Evolutionary conservation across 1,140 invertebrate genomes (phyloP), one percentile per base, ranked within the genome.

Genomic region (Caerostris extrusa): DNA sequence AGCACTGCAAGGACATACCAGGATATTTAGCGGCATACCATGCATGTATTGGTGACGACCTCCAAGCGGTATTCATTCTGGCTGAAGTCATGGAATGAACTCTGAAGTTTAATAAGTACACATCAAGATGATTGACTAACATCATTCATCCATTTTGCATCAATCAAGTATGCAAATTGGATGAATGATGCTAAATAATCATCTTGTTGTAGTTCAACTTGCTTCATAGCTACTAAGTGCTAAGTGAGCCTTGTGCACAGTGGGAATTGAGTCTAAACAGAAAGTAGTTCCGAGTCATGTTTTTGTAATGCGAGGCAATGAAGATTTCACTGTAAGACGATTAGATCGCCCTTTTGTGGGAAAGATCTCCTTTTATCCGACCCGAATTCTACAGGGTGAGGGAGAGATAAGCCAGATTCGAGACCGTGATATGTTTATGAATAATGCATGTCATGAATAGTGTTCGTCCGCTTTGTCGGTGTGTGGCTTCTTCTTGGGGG

Each of bases 391-490:
- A 14, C 34, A 53, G 71, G 12, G 34, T 8, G 3, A 50, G 71
- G 10, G 71, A 34, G 71, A 12, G 34, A 77, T 77, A 77, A 67
- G 71, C 34, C 71, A 77, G 71, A 77, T 77, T 77, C 71, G 7
- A 53, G 69, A 77, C 19, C 50, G 17, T 50, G 71, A 77, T 77
- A 53, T 53, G 19, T 50, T 50, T 50, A 77, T 77, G 71, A 77
- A 77, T 77, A 77, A 77, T 77, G 71, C 34, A 77, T 77, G 69
- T 34, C 69, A 34, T 34, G 69, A 53, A 77, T 77, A 50, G 34
- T 50, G 71, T 77, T 77, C 71, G 71, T 77, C 61, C 61, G 61
- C 61, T 64, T 64, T 64, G 12, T 64, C 17, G 61, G 61, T 17
- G 61, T 17, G 5, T 64, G 61, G 61, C 61, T 64, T 64, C 61